Conservation (phyloP, 2,888 invertebrate genomes). For the Acrobasis consociella region DNA sequence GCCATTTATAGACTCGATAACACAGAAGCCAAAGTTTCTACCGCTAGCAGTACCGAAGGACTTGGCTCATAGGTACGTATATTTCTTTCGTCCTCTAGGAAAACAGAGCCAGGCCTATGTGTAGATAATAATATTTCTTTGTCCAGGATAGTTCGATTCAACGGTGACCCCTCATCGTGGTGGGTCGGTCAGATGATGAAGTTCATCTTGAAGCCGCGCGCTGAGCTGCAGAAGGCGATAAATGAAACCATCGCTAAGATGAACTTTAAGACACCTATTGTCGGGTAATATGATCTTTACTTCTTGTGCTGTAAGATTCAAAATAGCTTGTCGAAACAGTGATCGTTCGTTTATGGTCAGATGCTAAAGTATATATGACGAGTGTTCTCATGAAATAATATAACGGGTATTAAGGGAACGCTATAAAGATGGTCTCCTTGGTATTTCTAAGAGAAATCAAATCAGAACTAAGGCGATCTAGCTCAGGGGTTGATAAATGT, state of each 20-base stretch:
- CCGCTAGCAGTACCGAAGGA: slow-evolving; percentile 97
- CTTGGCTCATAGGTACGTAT: slow-evolving; percentile 87
- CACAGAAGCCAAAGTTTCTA: slow-evolving; percentile 90
- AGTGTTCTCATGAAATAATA: too few relatives aligned
- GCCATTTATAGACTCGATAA: slow-evolving; percentile 96
- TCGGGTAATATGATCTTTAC: slow-evolving; percentile 86
- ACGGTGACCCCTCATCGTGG: slow-evolving; percentile 98
- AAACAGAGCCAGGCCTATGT: neutral
- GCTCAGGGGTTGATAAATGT: too few relatives aligned
- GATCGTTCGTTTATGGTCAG: too few relatives aligned
- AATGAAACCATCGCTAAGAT: slow-evolving; percentile 89
- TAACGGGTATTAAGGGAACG: too few relatives aligned
- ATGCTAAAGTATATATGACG: too few relatives aligned
- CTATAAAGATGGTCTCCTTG: too few relatives aligned
- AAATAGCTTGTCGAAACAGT: too few relatives aligned
- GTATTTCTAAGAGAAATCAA: too few relatives aligned
- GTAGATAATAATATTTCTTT: neutral
- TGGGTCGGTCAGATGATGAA: slow-evolving; percentile 98
- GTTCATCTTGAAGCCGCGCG: slow-evolving; percentile 93
- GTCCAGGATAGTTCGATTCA: slow-evolving; percentile 78
- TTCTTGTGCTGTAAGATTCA: neutral
- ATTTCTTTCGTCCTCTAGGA: too few relatives aligned
- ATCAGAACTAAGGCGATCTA: too few relatives aligned
- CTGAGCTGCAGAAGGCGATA: slow-evolving; percentile 87
- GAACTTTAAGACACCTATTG: slow-evolving; percentile 92